Evolutionary conservation across 2,888 invertebrate genomes (phyloP).

Genomic region (Temnothorax ravouxi): DNA sequence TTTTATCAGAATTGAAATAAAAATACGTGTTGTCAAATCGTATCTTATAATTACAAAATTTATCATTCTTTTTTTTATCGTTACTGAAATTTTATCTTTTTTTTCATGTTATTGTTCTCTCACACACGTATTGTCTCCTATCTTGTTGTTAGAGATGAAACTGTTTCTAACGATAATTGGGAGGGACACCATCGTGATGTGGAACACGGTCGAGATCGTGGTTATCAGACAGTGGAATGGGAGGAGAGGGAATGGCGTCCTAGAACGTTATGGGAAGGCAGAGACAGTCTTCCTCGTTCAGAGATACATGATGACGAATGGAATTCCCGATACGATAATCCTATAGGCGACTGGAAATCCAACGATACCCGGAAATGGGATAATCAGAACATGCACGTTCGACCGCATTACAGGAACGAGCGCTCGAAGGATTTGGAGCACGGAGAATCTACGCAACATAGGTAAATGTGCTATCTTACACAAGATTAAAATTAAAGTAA

Average conservation of each 20-base stretch:
- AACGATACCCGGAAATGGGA: conserved; percentile 84
- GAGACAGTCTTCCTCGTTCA: conserved; percentile 84
- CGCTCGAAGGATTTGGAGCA: conserved; percentile 83
- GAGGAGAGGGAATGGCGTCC: conserved; percentile 84
- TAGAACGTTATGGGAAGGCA: conserved; percentile 82
- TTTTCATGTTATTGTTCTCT: neutral
- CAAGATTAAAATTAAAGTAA: neutral
- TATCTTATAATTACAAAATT: neutral
- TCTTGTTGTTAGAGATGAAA: conserved; percentile 79
- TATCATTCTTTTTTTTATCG: neutral
- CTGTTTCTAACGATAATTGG: conserved; percentile 82
- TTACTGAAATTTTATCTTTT: neutral
- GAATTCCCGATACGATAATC: conserved; percentile 82
- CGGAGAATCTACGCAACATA: conserved; percentile 67
- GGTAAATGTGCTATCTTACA: conserved; percentile 55
- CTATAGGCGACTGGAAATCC: conserved; percentile 84
- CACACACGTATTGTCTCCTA: conserved; percentile 4
- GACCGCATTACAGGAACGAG: conserved; percentile 83
- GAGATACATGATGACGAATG: conserved; percentile 85
- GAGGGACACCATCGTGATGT: conserved; percentile 83
- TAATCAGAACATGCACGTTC: conserved; percentile 81
- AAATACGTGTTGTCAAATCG: neutral
- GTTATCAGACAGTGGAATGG: conserved; percentile 81
- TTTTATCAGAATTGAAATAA: conserved; percentile 12
- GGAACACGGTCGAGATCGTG: conserved; percentile 81